These are phyloP conservation scores for Keiferia lycopersicella DNA, from an alignment of 2,888 invertebrate species.

Conservation along the genomic window DNA sequence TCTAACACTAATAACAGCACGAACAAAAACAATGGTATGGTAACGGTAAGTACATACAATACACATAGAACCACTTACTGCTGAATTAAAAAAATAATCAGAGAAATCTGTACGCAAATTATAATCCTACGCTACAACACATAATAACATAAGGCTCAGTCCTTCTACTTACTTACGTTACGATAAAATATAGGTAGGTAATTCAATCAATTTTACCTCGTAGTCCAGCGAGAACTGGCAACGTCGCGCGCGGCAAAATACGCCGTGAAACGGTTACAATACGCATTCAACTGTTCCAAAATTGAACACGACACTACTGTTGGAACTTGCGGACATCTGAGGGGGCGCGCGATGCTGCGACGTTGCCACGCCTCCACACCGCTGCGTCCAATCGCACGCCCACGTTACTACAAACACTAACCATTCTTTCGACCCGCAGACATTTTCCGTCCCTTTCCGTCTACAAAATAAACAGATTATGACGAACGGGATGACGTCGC, in stretches of 20 bases:
- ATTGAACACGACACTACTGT: conserved; percentile 73
- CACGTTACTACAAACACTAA: conserved; percentile 34
- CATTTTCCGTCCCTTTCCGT: conserved; percentile 23
- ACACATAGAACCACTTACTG: too few species aligned
- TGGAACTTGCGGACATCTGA: conserved; percentile 62
- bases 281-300: conserved; percentile 77
- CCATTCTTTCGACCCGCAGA: background rate
- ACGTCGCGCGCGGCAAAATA: conserved; percentile 64
- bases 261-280: conserved; percentile 69
- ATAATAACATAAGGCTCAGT: conserved; percentile 30
- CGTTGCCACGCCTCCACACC: conserved; percentile 64
- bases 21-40: too few species aligned
- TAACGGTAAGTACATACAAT: too few species aligned
- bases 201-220: conserved; percentile 64
- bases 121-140: background rate
- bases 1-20: too few species aligned
- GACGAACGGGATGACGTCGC: conserved; percentile 32
- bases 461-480: conserved; percentile 27
- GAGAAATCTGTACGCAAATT: background rate
- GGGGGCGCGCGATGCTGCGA: conserved; percentile 58
- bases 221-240: conserved; percentile 64
- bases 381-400: conserved; percentile 54
- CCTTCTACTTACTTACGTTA: conserved; percentile 18
- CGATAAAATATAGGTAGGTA: conserved; percentile 37
- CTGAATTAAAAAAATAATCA: too few species aligned